phyloP scores from a whole-genome alignment of 1,140 invertebrate species.

The Amyelois transitella region DNA sequence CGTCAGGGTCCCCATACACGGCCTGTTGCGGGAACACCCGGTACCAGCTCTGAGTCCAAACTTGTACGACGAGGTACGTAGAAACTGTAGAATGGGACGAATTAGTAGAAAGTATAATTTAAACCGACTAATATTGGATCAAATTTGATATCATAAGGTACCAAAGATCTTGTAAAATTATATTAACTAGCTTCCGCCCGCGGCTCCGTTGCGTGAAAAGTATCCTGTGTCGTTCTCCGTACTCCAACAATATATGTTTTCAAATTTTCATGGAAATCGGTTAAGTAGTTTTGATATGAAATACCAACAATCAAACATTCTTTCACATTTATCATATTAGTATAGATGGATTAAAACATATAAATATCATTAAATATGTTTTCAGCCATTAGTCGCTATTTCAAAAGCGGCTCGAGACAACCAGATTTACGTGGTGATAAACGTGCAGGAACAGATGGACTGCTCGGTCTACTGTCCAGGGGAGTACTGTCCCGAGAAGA shows the following conservation, averaged over 20 bases:
- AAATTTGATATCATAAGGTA: background rate
- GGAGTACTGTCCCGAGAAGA: conserved; percentile 47
- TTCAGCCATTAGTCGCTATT: conserved; percentile 59
- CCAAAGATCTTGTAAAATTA: background rate
- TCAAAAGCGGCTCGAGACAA: conserved; percentile 57
- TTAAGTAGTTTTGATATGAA: too few species aligned
- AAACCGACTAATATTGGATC: too few species aligned
- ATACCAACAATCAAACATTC: too few species aligned
- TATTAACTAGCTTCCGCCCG: too few species aligned
- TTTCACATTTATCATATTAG: too few species aligned
- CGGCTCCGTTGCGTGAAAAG: background rate
- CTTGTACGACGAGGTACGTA: conserved; percentile 45
- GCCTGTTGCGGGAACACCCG: conserved; percentile 32
- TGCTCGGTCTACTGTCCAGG: conserved; percentile 51
- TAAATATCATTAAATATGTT: conserved; percentile 13
- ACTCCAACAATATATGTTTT: too few species aligned
- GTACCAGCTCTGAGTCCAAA: conserved; percentile 41
- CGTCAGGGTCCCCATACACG: conserved; percentile 34
- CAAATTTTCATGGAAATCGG: too few species aligned
- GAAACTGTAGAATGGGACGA: background rate
- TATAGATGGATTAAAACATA: too few species aligned
- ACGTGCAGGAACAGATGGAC: conserved; percentile 79
- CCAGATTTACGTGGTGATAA: conserved; percentile 80
- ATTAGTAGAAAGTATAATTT: too few species aligned
- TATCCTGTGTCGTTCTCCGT: background rate